Evolutionary conservation across 2,113 vertebrate genomes (phyloP), one percentile per base, ranked within the genome.

Genomic region (Chauna torquata): DNA sequence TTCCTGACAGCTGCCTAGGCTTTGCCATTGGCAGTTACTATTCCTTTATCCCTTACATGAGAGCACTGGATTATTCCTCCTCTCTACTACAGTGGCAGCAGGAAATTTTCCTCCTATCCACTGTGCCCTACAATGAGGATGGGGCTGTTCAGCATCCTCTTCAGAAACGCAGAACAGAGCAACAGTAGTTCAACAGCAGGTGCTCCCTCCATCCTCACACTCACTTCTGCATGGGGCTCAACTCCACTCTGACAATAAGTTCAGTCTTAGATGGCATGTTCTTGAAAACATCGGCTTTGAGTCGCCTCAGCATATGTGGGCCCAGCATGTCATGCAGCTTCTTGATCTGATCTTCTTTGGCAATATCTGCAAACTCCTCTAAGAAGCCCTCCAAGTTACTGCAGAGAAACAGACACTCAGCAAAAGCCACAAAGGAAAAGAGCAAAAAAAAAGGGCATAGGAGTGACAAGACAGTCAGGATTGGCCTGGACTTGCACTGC

Each of bases 281-380:
- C 98, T 99, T 99, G 97, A 99, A 99, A 66, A 99, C 99, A 57
- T 99, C 99, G 8, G 99, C 99, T 97, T 99, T 99, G 92, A 99
- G 98, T 87, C 99, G 98, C 94, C 99, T 98, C 93, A 99, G 98
- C 99, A 99, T 99, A 97, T 99, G 99, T 11, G 99, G 99, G 54
- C 99, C 99, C 97, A 99, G 95, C 99, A 99, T 99, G 97, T 99
- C 99, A 7, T 99, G 99, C 27, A 99, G 98, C 92, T 99, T 99
- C 98, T 99, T 99, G 96, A 99, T 99, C 98, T 99, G 99, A 98
- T 99, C 99, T 91, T 99, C 99, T 97, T 99, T 99, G 90, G 99
- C 99, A 70, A 99, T 99, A 95, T 99, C 99, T 0, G 99, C 99
- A 98, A 99, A 99, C 96, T 99, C 99, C 96, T 99, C 99, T 94